phyloP scores from a whole-genome alignment of 2,113 vertebrate genomes.

The Vidua chalybeata region DNA sequence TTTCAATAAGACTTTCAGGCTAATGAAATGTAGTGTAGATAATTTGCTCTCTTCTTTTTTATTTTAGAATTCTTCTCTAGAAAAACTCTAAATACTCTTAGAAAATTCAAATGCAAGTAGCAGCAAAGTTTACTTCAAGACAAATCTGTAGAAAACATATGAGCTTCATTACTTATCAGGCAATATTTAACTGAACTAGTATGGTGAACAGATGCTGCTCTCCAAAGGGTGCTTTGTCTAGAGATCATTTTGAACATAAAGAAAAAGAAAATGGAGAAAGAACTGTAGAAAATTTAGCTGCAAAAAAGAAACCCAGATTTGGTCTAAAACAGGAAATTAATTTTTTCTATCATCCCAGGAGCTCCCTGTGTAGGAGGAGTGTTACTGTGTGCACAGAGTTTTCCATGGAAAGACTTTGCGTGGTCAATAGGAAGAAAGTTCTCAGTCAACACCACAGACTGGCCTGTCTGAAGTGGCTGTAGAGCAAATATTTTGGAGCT shows the following conservation, averaged over 20 bases:
- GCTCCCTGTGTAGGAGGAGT: not conserved
- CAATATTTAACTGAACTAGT: constrained; percentile 25
- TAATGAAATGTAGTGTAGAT: not conserved
- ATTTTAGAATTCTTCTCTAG: not conserved
- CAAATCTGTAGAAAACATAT: not conserved
- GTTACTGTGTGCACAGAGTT: not conserved
- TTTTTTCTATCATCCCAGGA: not conserved
- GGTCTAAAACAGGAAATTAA: not conserved
- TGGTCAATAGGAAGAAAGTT: not conserved
- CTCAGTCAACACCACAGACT: not conserved
- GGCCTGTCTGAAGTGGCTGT: not conserved
- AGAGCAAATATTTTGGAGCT: not conserved
- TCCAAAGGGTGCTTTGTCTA: constrained; percentile 2
- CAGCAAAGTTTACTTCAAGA: not conserved
- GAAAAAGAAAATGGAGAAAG: not conserved
- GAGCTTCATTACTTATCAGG: constrained; percentile 14
- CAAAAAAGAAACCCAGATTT: not conserved
- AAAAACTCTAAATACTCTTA: not conserved
- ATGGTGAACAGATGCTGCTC: constrained; percentile 33
- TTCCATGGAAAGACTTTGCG: not conserved
- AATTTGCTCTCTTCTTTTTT: not conserved
- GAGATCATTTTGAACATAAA: not conserved
- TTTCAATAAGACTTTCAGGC: not conserved
- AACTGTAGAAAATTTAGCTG: not conserved
- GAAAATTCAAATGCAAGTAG: not conserved